These are phyloP conservation scores for Vesta saturnalis DNA, from an alignment of 2,888 invertebrate genomes.

Conservation along the genomic window DNA sequence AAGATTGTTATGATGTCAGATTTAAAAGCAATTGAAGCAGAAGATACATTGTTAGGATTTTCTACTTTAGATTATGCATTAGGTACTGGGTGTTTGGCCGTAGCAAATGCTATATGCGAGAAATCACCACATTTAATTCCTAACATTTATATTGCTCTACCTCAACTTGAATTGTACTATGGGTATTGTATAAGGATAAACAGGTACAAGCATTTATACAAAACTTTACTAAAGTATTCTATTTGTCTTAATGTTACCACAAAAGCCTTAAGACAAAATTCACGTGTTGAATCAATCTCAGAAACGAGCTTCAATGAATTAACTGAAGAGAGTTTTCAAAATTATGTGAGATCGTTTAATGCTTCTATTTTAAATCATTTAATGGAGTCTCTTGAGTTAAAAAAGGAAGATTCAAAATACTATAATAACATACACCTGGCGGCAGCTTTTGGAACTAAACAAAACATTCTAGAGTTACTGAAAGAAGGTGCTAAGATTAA, in stretches of 20 bases:
- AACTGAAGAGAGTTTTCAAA: neutral
- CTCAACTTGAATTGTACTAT: neutral
- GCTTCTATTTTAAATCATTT: neutral
- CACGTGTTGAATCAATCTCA: neutral
- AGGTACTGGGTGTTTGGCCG: neutral
- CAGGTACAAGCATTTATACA: neutral
- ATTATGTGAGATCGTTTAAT: neutral
- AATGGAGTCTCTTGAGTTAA: neutral
- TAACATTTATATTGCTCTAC: neutral
- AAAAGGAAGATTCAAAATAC: neutral
- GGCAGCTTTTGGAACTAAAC: neutral
- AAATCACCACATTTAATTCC: neutral
- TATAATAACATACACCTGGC: neutral
- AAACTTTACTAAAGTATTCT: neutral
- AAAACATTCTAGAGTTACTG: conserved; percentile 6
- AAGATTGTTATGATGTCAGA: neutral
- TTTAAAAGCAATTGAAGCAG: neutral
- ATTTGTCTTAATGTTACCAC: neutral
- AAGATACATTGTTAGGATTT: neutral
- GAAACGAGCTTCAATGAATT: neutral
- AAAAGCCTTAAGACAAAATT: neutral
- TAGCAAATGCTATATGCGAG: conserved; percentile 7
- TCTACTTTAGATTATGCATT: neutral
- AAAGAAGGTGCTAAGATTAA: neutral
- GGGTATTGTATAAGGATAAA: neutral